These are phyloP conservation scores for Erythrocercus mccallii DNA, from an alignment of 2,113 vertebrate genomes.

Conservation along the genomic window DNA sequence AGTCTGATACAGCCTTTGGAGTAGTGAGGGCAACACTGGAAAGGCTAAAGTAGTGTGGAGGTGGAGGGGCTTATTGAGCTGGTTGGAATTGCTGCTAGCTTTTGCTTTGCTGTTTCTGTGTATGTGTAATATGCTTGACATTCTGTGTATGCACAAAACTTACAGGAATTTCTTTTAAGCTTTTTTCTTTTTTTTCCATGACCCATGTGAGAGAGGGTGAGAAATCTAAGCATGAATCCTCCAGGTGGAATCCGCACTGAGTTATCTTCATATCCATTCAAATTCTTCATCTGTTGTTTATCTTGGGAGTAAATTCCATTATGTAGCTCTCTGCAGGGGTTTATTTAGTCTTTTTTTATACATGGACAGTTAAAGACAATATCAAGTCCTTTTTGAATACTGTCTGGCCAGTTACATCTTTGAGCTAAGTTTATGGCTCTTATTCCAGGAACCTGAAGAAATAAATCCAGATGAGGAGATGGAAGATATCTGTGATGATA, in stretches of 20 bases:
- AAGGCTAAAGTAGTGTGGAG: neutral
- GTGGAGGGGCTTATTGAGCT: neutral
- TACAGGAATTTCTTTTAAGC: neutral
- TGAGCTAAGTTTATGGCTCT: neutral
- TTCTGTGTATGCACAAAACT: neutral
- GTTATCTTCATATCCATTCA: neutral
- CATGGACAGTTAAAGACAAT: neutral
- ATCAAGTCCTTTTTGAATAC: neutral
- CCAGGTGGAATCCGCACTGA: neutral
- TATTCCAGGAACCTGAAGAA: conserved; percentile 86
- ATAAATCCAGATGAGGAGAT: conserved; percentile 87
- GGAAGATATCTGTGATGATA: conserved; percentile 82
- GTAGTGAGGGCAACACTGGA: neutral
- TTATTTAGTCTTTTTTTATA: neutral
- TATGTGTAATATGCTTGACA: neutral
- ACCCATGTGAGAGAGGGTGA: neutral
- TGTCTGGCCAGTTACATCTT: neutral
- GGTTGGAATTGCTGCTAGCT: neutral
- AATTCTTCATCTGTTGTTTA: neutral
- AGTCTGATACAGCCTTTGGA: neutral
- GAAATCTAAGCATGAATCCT: neutral
- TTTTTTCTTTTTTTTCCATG: neutral
- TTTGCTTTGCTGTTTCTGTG: neutral
- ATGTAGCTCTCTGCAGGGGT: neutral
- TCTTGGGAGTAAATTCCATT: neutral